Base-by-base conservation (phyloP, 2,888 invertebrate genomes). In the Drosophila barbarae region DNA sequence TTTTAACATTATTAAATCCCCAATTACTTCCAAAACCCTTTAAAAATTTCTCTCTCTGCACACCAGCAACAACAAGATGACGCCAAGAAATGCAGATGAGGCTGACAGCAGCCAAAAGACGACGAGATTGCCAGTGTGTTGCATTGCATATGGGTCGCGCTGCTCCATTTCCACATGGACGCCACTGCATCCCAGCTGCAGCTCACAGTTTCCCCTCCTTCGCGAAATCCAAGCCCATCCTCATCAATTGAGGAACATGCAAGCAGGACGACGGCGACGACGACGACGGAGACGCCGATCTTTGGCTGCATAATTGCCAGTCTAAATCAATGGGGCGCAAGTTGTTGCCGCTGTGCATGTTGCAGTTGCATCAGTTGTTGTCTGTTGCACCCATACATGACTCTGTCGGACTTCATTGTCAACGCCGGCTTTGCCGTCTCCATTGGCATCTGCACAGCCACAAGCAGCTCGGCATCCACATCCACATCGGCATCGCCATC, bases 51-150 rank as follows among this genome's bases (percentile, higher is more conserved):
- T 56, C 15, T n/a, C 18, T 28, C 36, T 56, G 55, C 28, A 54
- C 47, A 34, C 15, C 51, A 64, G 55, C 68, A 53, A 18, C 36
- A 50, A 50, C 59, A 66, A 77, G 72, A 71, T 71, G 63, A 75
- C 73, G 83, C 73, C 70, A 84, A 69, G 79, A 79, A 79, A 79
- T 84, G 80, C 85, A 79, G 85, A 84, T 83, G 79, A 76, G 71
- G 80, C 72, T 82, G 82, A 73, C 78, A 77, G 77, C 77, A 71
- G 77, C 81, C 49, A 30, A 56, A 64, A 51, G 42, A 63, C 51
- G 65, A 35, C 35, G 42, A 63, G 42, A 55, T 26, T 26, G 26
- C 26, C 65, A 49, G 32, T 53, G 67, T 49, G 67, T 46, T 67
- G 28, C 39, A 54, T 58, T 69, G 74, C 74, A 80, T 74, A 69